A percentile compares a stretch with the other conserved stretches of the same genome.
Evolutionary conservation across 2,113 vertebrate species (phyloP).

Genomic region (Rhombomys opimus): DNA sequence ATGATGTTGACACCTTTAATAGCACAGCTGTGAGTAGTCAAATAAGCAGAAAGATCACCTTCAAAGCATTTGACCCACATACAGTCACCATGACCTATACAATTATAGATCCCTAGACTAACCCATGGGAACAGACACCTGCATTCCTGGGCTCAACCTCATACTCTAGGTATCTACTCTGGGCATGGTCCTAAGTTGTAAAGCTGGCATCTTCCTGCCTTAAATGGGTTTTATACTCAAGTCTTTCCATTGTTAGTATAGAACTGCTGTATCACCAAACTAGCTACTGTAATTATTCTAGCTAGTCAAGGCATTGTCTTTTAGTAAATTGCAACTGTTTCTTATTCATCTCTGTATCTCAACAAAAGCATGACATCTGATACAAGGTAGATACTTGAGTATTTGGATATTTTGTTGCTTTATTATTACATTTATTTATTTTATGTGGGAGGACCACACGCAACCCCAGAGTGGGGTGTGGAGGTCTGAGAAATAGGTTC

Average conservation of each 20-base stretch:
- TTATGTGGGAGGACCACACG: neutral
- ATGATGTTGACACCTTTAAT: conserved; percentile 75
- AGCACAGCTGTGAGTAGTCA: conserved; percentile 68
- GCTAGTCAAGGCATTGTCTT: conserved; percentile 29
- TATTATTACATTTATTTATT: neutral
- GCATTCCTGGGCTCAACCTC: neutral
- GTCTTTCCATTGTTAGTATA: neutral
- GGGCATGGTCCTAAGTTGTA: no score
- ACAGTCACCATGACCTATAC: conserved; percentile 63
- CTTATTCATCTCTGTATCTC: conserved; percentile 54
- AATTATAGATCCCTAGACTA: conserved; percentile 29
- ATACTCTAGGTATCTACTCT: no score
- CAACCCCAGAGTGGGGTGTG: neutral
- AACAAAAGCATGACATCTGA: conserved; percentile 28
- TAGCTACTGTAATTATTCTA: conserved; percentile 27
- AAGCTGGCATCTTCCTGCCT: neutral
- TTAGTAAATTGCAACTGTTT: conserved; percentile 25
- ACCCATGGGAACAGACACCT: neutral
- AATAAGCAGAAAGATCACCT: conserved; percentile 72
- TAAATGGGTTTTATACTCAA: conserved; percentile 22
- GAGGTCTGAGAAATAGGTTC: neutral
- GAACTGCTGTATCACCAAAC: conserved; percentile 45
- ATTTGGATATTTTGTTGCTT: neutral
- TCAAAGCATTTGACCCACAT: conserved; percentile 73
- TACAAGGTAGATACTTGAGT: conserved; percentile 48